phyloP scores from a whole-genome alignment of 2,797 vertebrate species.

The Cephalopachus bancanus region DNA sequence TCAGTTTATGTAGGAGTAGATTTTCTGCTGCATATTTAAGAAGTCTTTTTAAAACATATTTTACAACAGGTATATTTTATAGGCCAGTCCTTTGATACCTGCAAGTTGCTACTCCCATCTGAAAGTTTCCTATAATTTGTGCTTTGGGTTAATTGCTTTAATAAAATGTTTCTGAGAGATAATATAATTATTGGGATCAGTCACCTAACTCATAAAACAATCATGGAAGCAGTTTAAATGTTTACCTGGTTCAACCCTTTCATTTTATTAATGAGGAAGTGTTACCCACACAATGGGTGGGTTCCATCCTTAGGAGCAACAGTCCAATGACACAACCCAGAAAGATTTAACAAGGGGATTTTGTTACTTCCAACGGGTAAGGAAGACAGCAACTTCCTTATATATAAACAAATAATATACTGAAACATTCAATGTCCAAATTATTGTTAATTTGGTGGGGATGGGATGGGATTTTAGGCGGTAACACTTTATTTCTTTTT shows the following conservation, averaged over 20 bases:
- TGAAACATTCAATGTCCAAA: background rate
- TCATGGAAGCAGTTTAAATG: background rate
- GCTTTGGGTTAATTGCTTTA: background rate
- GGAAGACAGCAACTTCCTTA: too few species aligned
- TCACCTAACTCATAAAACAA: background rate
- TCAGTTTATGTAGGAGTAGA: background rate
- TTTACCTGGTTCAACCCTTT: background rate
- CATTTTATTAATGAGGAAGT: background rate
- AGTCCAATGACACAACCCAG: too few species aligned
- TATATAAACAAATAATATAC: background rate
- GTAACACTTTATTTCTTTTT: background rate
- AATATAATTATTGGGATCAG: slow-evolving; percentile 21
- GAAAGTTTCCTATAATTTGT: background rate
- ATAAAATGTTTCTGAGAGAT: background rate
- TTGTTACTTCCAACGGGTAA: too few species aligned
- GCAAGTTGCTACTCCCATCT: background rate
- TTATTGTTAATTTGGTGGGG: background rate
- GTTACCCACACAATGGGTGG: too few species aligned
- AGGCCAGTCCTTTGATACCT: background rate
- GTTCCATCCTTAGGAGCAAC: too few species aligned
- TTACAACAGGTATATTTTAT: slow-evolving; percentile 19
- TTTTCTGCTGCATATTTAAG: slow-evolving; percentile 52
- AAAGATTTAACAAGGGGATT: too few species aligned
- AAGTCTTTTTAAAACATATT: background rate
- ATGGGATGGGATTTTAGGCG: background rate